These are phyloP conservation scores for Struthidea cinerea DNA, from an alignment of 2,113 vertebrate species.

Conservation along the genomic window DNA sequence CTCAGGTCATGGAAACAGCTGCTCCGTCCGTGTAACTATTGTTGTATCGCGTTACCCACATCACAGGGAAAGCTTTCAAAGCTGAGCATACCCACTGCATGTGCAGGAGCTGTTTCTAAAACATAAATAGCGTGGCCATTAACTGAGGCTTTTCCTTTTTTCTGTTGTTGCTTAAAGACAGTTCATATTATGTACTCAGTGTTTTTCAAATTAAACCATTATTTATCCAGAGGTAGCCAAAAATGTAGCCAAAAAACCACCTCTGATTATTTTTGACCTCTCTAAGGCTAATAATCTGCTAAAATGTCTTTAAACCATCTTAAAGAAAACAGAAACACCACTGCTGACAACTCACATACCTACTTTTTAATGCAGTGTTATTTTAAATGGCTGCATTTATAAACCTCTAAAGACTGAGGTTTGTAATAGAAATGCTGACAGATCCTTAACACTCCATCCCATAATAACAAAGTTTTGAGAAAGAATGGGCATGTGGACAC, in stretches of 20 bases:
- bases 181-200: neutral
- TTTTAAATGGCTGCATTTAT: conserved; percentile 66
- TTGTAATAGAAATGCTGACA: conserved; percentile 68
- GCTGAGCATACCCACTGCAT: neutral
- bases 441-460: conserved; percentile 66
- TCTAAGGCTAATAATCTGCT: conserved; percentile 65
- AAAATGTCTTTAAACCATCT: conserved; percentile 62
- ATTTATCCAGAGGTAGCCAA: conserved; percentile 52
- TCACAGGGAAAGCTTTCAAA: neutral
- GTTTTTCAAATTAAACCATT: conserved; percentile 46
- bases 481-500: conserved; percentile 14
- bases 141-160: neutral
- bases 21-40: neutral
- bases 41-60: neutral
- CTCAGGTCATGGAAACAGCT: neutral
- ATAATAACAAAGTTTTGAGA: conserved; percentile 49
- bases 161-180: conserved; percentile 25
- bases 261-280: conserved; percentile 61
- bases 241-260: conserved; percentile 43
- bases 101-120: conserved; percentile 25
- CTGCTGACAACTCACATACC: conserved; percentile 70
- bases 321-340: conserved; percentile 66
- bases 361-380: conserved; percentile 65
- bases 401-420: conserved; percentile 65
- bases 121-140: neutral